phyloP scores from a whole-genome alignment of 2,888 invertebrate species.

The Cephus sareptanus region DNA sequence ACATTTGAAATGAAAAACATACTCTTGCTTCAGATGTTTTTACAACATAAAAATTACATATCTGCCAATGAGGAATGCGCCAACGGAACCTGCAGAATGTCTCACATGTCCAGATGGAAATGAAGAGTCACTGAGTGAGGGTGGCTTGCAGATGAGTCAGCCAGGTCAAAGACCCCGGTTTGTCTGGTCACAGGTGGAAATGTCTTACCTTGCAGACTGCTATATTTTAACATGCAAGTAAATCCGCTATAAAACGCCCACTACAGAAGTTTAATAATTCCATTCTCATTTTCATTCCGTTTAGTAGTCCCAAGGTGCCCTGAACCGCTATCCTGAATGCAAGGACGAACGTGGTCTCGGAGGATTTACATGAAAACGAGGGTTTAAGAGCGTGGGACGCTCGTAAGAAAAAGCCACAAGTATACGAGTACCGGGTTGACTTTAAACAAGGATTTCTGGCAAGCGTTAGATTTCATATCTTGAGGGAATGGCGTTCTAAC shows the following conservation, averaged over 20 bases:
- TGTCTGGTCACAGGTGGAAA: constrained; percentile 15
- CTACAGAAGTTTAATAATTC: background rate
- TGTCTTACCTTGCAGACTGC: constrained; percentile 11
- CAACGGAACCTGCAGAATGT: constrained; percentile 15
- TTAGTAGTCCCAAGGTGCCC: constrained; percentile 18
- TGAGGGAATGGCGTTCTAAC: constrained; percentile 5
- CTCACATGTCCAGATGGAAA: constrained; percentile 16
- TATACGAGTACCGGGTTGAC: constrained; percentile 9
- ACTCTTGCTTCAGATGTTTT: constrained; percentile 10
- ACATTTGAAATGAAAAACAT: background rate
- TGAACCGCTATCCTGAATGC: constrained; percentile 20
- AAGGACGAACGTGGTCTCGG: constrained; percentile 4
- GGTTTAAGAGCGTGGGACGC: background rate
- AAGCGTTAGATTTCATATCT: constrained; percentile 7
- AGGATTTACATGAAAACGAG: background rate
- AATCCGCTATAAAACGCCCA: background rate
- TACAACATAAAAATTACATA: constrained; percentile 15
- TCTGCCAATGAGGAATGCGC: constrained; percentile 6
- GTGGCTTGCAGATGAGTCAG: background rate
- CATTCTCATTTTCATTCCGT: background rate
- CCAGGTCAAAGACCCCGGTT: constrained; percentile 13
- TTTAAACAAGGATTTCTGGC: constrained; percentile 2
- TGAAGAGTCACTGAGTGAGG: background rate
- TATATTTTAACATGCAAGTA: constrained; percentile 27
- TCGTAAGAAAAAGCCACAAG: background rate